phyloP scores from a whole-genome alignment of 30 jellyfish, hydroid and myxozoan genomes.

The Aurelia sp. region DNA sequence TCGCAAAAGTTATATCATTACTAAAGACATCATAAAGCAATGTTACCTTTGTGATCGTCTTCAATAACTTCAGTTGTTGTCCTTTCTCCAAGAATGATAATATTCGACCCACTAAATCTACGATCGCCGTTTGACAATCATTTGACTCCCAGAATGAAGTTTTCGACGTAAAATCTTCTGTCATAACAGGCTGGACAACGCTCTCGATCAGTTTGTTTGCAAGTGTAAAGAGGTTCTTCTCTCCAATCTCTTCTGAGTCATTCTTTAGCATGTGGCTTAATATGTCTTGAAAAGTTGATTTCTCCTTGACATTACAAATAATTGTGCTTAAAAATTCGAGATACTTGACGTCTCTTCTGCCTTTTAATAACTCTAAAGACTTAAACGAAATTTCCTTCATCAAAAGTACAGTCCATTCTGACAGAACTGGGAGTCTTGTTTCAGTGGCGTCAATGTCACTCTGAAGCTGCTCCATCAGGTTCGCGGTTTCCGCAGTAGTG shows the following conservation, averaged over 20 bases:
- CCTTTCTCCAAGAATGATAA: constrained; percentile 1
- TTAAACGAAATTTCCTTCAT: not conserved
- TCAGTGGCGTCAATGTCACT: not conserved
- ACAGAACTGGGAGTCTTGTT: not conserved
- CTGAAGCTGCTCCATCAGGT: not conserved
- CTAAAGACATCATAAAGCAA: not conserved
- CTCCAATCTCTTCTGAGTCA: not conserved
- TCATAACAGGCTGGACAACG: constrained; percentile 28
- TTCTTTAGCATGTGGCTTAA: constrained; percentile 12
- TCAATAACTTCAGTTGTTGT: not conserved
- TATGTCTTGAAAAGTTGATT: not conserved
- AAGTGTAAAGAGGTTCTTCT: not conserved
- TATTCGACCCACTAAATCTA: constrained; percentile 27
- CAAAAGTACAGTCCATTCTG: constrained; percentile 21
- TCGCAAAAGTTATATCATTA: not conserved
- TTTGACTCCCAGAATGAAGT: constrained; percentile 50
- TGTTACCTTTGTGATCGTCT: not conserved
- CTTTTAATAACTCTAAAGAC: constrained; percentile 22
- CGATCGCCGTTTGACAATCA: constrained; percentile 55
- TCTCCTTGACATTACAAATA: constrained; percentile 12
- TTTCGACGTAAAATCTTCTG: not conserved
- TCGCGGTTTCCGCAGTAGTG: not conserved
- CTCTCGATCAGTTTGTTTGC: not conserved
- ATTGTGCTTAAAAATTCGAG: constrained; percentile 29
- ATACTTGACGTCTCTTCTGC: not conserved